Conservation (phyloP, 2,888 invertebrate genomes). For the Carpatolechia fugitivella region DNA sequence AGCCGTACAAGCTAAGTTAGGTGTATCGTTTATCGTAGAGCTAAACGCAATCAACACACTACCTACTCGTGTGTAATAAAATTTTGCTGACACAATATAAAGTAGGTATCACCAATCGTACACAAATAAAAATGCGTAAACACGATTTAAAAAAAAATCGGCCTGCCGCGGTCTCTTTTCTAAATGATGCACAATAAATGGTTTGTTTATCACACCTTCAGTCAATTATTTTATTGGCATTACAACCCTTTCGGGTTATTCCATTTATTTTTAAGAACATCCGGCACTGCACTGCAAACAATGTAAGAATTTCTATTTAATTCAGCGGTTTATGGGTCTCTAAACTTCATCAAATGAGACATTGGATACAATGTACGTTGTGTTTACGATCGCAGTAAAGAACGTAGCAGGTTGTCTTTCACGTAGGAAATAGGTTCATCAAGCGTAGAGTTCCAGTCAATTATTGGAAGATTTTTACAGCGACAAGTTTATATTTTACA, state of each 20-base stretch:
- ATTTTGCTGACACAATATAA: neutral
- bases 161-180: neutral
- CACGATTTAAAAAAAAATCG: too few relatives aligned
- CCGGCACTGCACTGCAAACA: neutral
- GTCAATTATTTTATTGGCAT: neutral
- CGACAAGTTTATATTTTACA: too few relatives aligned
- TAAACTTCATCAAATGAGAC: constrained; percentile 9
- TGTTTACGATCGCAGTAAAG: constrained; percentile 1
- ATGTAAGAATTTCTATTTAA: constrained; percentile 15
- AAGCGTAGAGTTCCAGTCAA: neutral
- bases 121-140: too few relatives aligned
- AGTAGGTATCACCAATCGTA: too few relatives aligned
- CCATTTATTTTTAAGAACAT: neutral
- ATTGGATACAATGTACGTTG: neutral
- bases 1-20: too few relatives aligned
- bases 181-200: too few relatives aligned
- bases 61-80: too few relatives aligned
- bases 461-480: neutral
- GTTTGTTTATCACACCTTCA: too few relatives aligned
- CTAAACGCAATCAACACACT: too few relatives aligned
- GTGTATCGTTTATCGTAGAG: too few relatives aligned
- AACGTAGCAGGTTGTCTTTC: neutral
- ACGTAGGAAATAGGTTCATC: neutral
- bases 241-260: neutral
- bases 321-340: constrained; percentile 13